Conservation (phyloP, 1,140 invertebrate species). For the Helicoverpa armigera region DNA sequence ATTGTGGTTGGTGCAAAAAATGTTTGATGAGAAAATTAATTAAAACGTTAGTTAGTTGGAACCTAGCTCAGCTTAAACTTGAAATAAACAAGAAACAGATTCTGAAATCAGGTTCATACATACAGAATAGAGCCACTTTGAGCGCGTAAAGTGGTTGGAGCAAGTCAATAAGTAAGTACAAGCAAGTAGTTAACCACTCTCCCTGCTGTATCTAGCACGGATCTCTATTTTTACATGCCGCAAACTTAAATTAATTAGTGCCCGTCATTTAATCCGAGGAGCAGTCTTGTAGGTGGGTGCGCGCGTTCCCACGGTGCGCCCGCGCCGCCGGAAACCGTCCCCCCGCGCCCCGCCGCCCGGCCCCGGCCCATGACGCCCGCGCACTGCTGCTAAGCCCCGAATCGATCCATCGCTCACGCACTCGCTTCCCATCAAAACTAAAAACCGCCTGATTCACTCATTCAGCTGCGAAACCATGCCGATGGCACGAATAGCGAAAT, state of each 20-base stretch:
- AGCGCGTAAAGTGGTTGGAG: slow-evolving; percentile 19
- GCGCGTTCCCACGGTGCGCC: slow-evolving; percentile 80
- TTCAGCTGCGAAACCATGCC: slow-evolving; percentile 62
- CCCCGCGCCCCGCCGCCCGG: slow-evolving; percentile 61
- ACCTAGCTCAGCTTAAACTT: slow-evolving; percentile 33
- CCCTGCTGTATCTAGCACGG: slow-evolving; percentile 54
- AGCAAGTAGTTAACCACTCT: slow-evolving; percentile 44
- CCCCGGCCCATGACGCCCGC: slow-evolving; percentile 69
- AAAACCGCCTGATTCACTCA: slow-evolving; percentile 58
- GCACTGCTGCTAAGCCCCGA: slow-evolving; percentile 67
- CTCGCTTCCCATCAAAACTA: slow-evolving; percentile 60
- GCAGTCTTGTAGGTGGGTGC: slow-evolving; percentile 72
- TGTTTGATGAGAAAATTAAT: slow-evolving; percentile 25
- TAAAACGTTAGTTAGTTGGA: slow-evolving; percentile 27
- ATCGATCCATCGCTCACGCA: slow-evolving; percentile 57
- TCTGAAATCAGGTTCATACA: slow-evolving; percentile 47
- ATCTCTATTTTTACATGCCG: slow-evolving; percentile 67
- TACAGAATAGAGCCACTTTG: slow-evolving; percentile 34
- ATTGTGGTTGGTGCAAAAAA: background rate
- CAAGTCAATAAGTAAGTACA: slow-evolving; percentile 44
- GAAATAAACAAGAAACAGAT: slow-evolving; percentile 38
- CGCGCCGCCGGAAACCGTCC: slow-evolving; percentile 77
- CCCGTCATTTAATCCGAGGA: slow-evolving; percentile 78
- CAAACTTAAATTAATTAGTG: slow-evolving; percentile 84
- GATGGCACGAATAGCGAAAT: slow-evolving; percentile 74